Base-by-base conservation (phyloP, 2,888 invertebrate genomes). In the Sclerodermus sp. region DNA sequence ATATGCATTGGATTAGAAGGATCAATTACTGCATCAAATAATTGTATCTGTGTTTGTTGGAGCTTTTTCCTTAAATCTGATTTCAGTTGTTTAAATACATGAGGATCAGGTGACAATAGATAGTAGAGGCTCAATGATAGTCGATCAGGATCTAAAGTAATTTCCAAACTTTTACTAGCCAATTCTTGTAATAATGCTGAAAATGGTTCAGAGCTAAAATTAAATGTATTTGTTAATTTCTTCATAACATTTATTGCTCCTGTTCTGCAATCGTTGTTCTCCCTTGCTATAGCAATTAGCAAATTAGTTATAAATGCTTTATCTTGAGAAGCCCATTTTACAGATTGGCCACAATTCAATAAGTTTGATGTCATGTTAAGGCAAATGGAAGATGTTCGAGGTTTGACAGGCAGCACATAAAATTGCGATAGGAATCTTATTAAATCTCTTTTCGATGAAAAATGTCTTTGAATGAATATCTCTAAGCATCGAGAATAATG, bases 61-160 rank as follows among this genome's bases (percentile, higher is more conserved):
- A 77, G 51, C 9, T 68, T 65, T 0, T 52, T 45, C 13, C 66
- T 45, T 1, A 66, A 38, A 1, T 62, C 55, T 0, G 55, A 15
- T 12, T 67, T 70, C 5, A 71, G 47, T 39, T 71, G 69, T 15
- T 58, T 43, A 38, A 56, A 63, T 0, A 80, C 82, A 17, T 81
- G 73, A 4, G 81, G 80, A 60, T 83, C 82, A 4, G 83, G 80
- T 0, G 83, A 83, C 1, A 89, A 60, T 47, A 87, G 76, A 10
- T 84, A 85, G 57, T 84, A 86, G 1, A 90, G 68, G 15, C 86
- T 79, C 34, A 88, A 77, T 0, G 84, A 79, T 14, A 88, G 74
- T 68, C 90, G 90, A 55, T 88, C 84, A 32, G 82, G 77, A 64
- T 91, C 90, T 54, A 88, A 72, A 23, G 82, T 58, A 36, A 91